Evolutionary conservation across 2,888 invertebrate genomes (phyloP).

Genomic region (Eupeodes luniger): DNA sequence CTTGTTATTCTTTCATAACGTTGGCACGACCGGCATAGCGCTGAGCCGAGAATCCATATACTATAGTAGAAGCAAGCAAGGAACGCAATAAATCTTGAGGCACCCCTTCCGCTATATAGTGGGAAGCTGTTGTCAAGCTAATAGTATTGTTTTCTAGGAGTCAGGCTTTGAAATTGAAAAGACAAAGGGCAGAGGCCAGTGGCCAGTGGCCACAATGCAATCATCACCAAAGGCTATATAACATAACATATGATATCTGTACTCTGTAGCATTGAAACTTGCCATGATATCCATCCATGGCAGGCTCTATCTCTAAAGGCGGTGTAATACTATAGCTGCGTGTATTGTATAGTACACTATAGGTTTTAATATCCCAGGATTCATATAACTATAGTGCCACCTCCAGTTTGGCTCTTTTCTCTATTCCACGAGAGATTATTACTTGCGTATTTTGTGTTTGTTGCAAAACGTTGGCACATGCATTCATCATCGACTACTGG

Average conservation of each 20-base stretch:
- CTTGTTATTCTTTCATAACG: constrained; percentile 49
- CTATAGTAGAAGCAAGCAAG: not conserved
- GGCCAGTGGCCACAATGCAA: constrained; percentile 68
- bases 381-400: not conserved
- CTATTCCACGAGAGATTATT: constrained; percentile 68
- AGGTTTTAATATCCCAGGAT: not conserved
- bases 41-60: constrained; percentile 25
- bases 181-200: constrained; percentile 47
- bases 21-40: constrained; percentile 4
- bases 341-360: not conserved
- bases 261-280: constrained; percentile 43
- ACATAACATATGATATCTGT: constrained; percentile 57
- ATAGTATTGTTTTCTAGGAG: constrained; percentile 70
- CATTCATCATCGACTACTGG: constrained; percentile 65
- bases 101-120: not conserved
- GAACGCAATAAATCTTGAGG: constrained; percentile 63
- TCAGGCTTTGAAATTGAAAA: constrained; percentile 70
- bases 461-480: constrained; percentile 73
- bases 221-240: constrained; percentile 63
- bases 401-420: constrained; percentile 2
- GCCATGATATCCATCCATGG: constrained; percentile 3
- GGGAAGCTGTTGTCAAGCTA: constrained; percentile 46
- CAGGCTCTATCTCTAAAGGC: constrained; percentile 10
- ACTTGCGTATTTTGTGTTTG: constrained; percentile 71
- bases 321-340: not conserved